phyloP scores from a whole-genome alignment of 2,113 vertebrate species.

The Syrrhaptes paradoxus region DNA sequence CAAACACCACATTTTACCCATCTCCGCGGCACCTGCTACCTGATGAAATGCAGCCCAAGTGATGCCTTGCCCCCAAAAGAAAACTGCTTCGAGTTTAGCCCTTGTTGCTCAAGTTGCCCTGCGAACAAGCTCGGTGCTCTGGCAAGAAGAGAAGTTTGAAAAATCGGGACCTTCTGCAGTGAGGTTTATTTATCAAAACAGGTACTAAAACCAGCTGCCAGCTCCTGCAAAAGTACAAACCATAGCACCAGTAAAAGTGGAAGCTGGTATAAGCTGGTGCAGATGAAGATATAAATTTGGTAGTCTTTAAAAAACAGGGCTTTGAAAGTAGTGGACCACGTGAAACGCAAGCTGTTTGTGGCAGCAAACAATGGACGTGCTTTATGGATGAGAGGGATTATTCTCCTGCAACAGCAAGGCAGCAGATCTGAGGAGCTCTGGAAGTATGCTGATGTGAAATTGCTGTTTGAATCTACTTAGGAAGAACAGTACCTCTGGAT shows the following conservation, averaged over 20 bases:
- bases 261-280: neutral
- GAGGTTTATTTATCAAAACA: neutral
- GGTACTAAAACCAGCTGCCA: neutral
- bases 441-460: neutral
- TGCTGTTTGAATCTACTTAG: neutral
- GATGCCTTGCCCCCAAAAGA: neutral
- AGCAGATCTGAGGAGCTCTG: neutral
- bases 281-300: neutral
- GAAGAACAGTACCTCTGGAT: neutral
- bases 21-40: neutral
- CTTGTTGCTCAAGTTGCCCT: neutral
- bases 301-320: neutral
- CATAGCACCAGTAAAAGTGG: neutral
- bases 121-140: rapidly evolving
- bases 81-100: neutral
- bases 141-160: neutral
- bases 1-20: neutral
- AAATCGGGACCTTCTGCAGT: neutral
- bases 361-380: rapidly evolving
- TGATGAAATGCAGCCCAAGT: neutral
- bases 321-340: neutral
- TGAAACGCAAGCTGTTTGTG: neutral
- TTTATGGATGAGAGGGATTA: neutral
- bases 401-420: neutral
- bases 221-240: neutral